Evolutionary conservation across 2,113 vertebrate species (phyloP), one percentile per base, ranked within the genome.

Genomic region (Accipiter cooperii): DNA sequence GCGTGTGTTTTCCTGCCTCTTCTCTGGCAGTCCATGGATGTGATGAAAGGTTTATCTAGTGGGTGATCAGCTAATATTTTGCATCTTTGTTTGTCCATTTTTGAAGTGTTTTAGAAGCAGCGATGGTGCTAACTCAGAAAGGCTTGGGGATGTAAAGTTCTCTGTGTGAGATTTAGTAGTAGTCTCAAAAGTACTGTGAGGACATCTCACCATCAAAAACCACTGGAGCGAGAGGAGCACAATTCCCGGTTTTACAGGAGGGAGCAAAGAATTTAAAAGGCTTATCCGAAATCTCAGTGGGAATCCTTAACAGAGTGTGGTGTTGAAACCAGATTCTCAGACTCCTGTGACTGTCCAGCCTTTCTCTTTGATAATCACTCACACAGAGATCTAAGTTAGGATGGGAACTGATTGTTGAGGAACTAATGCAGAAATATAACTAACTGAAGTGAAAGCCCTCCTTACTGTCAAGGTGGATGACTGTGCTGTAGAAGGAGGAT

Each of bases 11-110:
- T 90, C 68, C 81, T 93, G 90, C 58, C 52, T 90, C 46, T 83
- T 65, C 88, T 87, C 71, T 90, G 90, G 87, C 5, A 22, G 49
- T 17, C 66, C 52, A 10, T 8, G 65, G 46, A 89, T 42, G 74
- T 87, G 93, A 25, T 95, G 91, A 97, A 91, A 97, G 61, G 70
- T 95, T 97, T 96, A 96, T 95, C 81, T 94, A 33, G 84, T 24
- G 87, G 28, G 10, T 63, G 84, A 95, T 96, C 91, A 93, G 93
- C 70, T 85, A 71, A 65, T 84, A 79, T 66, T 95, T 91, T 77
- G 13, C 46, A 46, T 95, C 40, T 93, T 95, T 91, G 3, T 94
- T 52, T 88, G 69, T 40, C 54, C 66, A n/a, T 76, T 96, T 97
- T 91, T 97, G 81, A 93, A 95, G 49, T 85, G 77, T 57, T 89